Percentiles rank a stretch among this genome's conserved stretches.
phyloP scores from a whole-genome alignment of 1,140 invertebrate species.

The Saccostrea echinata region DNA sequence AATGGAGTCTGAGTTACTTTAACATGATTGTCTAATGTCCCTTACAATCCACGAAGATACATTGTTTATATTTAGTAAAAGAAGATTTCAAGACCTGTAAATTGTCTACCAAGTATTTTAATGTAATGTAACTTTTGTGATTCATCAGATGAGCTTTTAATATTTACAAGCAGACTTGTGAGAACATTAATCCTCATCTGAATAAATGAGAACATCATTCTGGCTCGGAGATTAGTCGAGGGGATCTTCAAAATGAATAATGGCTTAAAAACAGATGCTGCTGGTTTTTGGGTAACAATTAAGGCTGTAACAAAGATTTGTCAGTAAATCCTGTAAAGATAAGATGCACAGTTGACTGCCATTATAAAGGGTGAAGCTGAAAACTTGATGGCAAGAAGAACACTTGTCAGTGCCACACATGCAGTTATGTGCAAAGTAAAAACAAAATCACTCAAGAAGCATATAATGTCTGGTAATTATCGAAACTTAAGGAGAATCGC shows the following conservation, averaged over 20 bases:
- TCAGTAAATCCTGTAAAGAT: not conserved
- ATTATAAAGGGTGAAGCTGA: not conserved
- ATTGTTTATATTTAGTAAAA: no score
- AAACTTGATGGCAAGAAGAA: not conserved
- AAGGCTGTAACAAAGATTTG: not conserved
- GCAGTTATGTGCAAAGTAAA: not conserved
- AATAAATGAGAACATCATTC: not conserved
- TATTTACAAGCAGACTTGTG: no score
- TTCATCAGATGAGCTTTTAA: no score
- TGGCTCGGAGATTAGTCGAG: not conserved
- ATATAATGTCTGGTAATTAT: not conserved
- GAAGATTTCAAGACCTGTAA: no score
- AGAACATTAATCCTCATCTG: no score
- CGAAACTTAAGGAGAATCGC: not conserved
- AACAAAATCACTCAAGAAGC: not conserved
- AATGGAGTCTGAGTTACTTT: no score
- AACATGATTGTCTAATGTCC: no score
- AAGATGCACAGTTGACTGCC: slow-evolving; percentile 19
- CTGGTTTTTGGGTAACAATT: slow-evolving; percentile 10
- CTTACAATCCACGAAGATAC: no score
- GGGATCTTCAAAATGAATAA: not conserved
- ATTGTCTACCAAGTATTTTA: no score
- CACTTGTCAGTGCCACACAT: slow-evolving; percentile 26
- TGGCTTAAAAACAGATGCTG: slow-evolving; percentile 28
- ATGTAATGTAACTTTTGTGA: no score